Evolutionary conservation across 2,888 invertebrate species (phyloP).

Genomic region (Lasioglossum malachurum): DNA sequence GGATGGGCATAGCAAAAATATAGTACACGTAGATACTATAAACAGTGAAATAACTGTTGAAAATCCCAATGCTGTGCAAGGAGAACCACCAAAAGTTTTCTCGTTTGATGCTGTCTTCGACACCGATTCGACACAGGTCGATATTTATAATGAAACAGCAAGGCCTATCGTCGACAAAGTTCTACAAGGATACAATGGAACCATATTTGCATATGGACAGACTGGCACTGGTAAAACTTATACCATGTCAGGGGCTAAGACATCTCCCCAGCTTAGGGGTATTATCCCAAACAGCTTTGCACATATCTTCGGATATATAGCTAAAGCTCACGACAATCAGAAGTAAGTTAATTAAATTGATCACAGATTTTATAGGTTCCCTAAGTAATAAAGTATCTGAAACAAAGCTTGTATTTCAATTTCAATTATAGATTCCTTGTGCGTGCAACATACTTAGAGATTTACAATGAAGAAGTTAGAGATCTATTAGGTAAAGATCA

Average conservation of each 20-base stretch:
- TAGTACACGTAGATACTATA: conserved; percentile 91
- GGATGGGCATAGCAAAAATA: conserved; percentile 89
- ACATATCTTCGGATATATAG: conserved; percentile 99
- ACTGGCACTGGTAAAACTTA: conserved; percentile 99
- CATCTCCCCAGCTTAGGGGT: conserved; percentile 95
- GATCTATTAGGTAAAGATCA: conserved; percentile 97
- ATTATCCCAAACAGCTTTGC: conserved; percentile 99
- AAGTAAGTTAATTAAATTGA: conserved; percentile 87
- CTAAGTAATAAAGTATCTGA: neutral
- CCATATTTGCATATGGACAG: conserved; percentile 95
- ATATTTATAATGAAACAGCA: conserved; percentile 98
- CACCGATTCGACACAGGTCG: conserved; percentile 94
- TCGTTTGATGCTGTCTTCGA: conserved; percentile 98
- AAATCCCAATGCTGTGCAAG: conserved; percentile 89
- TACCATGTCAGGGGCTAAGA: conserved; percentile 97
- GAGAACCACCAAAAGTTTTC: conserved; percentile 94
- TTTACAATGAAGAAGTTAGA: conserved; percentile 99
- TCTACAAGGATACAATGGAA: conserved; percentile 98
- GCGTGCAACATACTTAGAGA: conserved; percentile 98
- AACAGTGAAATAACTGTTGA: conserved; percentile 92
- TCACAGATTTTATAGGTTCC: neutral
- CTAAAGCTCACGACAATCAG: conserved; percentile 95
- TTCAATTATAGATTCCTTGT: conserved; percentile 92
- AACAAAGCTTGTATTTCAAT: conserved; percentile 18
- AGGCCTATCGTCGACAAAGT: conserved; percentile 99